Percentiles rank a stretch among this genome's conserved stretches.
Conservation (phyloP, 2,888 invertebrate species). For the Tenthredo amoena region DNA sequence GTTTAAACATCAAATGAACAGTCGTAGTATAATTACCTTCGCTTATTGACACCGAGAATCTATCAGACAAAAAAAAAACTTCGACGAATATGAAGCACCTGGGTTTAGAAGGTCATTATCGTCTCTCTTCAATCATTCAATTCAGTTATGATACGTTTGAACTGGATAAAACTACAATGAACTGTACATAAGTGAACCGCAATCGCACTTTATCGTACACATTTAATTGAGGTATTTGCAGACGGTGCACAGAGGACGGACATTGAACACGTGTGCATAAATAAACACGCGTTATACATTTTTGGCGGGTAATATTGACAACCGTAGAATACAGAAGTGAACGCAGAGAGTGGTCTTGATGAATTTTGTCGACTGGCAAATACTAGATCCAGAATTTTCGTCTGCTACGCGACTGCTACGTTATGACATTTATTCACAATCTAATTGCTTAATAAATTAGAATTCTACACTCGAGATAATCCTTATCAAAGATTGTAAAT, state of each 20-base stretch:
- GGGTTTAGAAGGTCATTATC: background rate
- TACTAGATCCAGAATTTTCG: background rate
- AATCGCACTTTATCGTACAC: background rate
- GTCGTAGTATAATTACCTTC: background rate
- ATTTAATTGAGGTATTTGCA: background rate
- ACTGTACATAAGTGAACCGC: background rate
- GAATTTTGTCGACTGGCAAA: background rate
- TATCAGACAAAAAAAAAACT: background rate
- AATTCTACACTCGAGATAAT: background rate
- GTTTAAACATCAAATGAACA: background rate
- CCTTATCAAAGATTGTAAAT: background rate
- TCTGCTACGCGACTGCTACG: background rate
- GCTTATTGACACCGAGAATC: background rate
- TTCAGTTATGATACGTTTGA: background rate
- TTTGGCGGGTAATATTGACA: conserved; percentile 19
- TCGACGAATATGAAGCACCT: background rate
- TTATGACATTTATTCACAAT: background rate
- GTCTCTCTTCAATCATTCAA: background rate
- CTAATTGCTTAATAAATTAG: background rate
- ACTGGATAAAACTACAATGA: background rate
- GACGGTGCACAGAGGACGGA: background rate
- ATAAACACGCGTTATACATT: background rate
- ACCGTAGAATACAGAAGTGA: background rate
- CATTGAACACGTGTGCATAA: background rate
- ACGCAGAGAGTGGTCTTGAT: background rate